phyloP scores from a whole-genome alignment of 2,888 invertebrate species.

The Clostera curtula region DNA sequence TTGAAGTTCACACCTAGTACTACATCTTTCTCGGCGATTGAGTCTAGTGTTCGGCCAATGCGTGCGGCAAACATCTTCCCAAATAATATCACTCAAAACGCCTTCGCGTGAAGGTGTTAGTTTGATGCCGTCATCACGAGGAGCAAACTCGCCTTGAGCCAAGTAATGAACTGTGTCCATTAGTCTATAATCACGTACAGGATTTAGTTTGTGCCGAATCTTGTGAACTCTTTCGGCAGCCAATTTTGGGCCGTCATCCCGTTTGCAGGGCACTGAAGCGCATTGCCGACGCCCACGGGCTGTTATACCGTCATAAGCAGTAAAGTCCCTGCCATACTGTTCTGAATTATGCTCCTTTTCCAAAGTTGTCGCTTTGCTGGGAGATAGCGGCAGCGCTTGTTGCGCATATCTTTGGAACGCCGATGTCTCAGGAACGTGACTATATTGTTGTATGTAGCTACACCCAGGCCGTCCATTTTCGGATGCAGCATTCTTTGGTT shows the following conservation, averaged over 20 bases:
- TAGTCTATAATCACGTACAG: slow-evolving; percentile 61
- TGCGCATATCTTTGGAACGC: slow-evolving; percentile 61
- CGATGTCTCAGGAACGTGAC: slow-evolving; percentile 60
- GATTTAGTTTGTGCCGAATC: slow-evolving; percentile 63
- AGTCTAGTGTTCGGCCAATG: slow-evolving; percentile 64
- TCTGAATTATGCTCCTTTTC: slow-evolving; percentile 65
- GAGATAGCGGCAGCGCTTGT: slow-evolving; percentile 46
- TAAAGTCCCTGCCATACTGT: slow-evolving; percentile 63
- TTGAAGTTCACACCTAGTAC: slow-evolving; percentile 53
- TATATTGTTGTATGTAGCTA: slow-evolving; percentile 63
- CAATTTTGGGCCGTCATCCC: slow-evolving; percentile 50
- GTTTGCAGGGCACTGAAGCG: slow-evolving; percentile 60
- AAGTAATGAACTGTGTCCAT: slow-evolving; percentile 70
- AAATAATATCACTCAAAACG: slow-evolving; percentile 66
- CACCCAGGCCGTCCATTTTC: slow-evolving; percentile 43
- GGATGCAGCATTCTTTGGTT: slow-evolving; percentile 32
- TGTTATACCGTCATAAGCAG: slow-evolving; percentile 63
- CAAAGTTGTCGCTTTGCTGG: slow-evolving; percentile 52
- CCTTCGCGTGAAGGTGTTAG: slow-evolving; percentile 64
- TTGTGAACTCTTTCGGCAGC: slow-evolving; percentile 63
- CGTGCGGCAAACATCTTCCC: slow-evolving; percentile 67
- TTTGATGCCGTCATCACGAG: slow-evolving; percentile 65
- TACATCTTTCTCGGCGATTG: slow-evolving; percentile 52
- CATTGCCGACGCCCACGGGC: slow-evolving; percentile 58
- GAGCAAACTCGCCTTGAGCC: slow-evolving; percentile 68